Conservation (phyloP, 2,797 vertebrate genomes). For the Microctenopoma steveboyesi region DNA sequence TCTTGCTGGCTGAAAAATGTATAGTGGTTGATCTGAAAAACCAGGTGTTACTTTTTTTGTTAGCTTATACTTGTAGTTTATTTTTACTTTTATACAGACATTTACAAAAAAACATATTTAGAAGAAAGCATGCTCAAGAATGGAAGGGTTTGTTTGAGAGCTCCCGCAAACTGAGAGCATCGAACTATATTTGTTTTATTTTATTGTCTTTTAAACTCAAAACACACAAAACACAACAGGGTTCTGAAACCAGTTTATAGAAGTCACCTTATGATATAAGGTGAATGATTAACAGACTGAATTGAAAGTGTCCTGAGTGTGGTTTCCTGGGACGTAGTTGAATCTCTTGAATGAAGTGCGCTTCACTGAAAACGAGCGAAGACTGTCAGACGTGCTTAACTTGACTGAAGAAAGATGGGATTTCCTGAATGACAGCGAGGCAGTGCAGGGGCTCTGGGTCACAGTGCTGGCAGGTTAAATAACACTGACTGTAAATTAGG, state of each 20-base stretch:
- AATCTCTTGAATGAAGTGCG: background rate
- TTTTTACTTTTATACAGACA: background rate
- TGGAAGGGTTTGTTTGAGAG: background rate
- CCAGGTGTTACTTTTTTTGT: too few species aligned
- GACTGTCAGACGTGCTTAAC: background rate
- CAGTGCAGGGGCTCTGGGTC: conserved; percentile 1
- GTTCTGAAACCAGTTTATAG: too few species aligned
- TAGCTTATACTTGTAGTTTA: too few species aligned
- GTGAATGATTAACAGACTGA: background rate
- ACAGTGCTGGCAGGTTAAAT: background rate
- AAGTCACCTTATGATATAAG: background rate
- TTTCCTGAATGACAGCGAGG: background rate
- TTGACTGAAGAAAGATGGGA: background rate
- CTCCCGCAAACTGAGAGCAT: too few species aligned
- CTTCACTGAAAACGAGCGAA: background rate
- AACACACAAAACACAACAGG: too few species aligned
- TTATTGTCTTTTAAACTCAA: too few species aligned
- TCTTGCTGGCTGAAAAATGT: background rate
- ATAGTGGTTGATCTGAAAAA: background rate
- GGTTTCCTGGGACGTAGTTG: background rate
- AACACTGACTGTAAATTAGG: conserved; percentile 19
- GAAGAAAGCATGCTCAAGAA: background rate
- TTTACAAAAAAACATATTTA: background rate
- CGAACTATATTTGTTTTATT: too few species aligned
- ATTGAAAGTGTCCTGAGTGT: background rate